phyloP scores from a whole-genome alignment of 1,140 invertebrate genomes.

The Drosophila asahinai region DNA sequence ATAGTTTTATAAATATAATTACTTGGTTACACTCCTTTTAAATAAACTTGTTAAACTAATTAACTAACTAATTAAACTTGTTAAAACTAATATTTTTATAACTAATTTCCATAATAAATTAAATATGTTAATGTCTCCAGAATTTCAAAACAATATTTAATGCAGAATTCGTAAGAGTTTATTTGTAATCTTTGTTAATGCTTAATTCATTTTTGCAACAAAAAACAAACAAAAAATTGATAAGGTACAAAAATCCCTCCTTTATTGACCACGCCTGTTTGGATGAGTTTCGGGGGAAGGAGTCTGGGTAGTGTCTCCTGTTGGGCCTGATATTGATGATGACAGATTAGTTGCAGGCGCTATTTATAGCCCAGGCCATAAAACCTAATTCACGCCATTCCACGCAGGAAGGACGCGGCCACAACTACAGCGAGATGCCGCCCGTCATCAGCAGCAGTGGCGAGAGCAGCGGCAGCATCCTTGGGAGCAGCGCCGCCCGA shows the following conservation, averaged over 20 bases:
- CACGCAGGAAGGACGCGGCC: slow-evolving; percentile 56
- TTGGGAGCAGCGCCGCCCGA: slow-evolving; percentile 22
- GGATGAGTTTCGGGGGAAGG: background rate
- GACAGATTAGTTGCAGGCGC: slow-evolving; percentile 61
- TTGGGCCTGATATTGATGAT: slow-evolving; percentile 45
- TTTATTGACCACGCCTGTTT: slow-evolving; percentile 5
- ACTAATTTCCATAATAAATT: too few relatives aligned
- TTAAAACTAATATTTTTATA: too few relatives aligned
- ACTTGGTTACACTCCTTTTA: too few relatives aligned
- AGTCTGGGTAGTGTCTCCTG: slow-evolving; percentile 9
- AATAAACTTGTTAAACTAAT: too few relatives aligned
- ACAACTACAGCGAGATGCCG: slow-evolving; percentile 43
- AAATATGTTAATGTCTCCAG: too few relatives aligned
- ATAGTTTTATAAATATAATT: too few relatives aligned
- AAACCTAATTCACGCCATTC: slow-evolving; percentile 68
- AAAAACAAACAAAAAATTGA: background rate
- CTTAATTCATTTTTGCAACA: background rate
- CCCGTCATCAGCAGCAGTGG: slow-evolving; percentile 45
- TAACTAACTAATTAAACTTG: too few relatives aligned
- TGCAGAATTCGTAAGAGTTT: too few relatives aligned
- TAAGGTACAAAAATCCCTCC: background rate
- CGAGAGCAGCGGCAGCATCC: slow-evolving; percentile 30
- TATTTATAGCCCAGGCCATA: slow-evolving; percentile 57
- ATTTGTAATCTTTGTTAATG: background rate
- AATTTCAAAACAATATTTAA: too few relatives aligned